Conservation (phyloP, 2,888 invertebrate species). For the Diachrysia chrysitis region DNA sequence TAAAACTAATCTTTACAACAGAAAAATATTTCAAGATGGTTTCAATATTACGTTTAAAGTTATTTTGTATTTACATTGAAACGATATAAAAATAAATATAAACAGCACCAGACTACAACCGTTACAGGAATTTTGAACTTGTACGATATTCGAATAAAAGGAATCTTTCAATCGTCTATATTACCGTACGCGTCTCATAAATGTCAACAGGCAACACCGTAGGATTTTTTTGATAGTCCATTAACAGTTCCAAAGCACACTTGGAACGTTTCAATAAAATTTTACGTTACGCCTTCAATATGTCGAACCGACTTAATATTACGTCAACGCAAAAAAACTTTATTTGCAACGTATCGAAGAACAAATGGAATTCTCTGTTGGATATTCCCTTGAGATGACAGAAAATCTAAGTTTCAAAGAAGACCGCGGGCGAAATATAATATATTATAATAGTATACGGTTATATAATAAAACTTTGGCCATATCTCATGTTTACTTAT, state of each 20-base stretch:
- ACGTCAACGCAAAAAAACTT: slow-evolving; percentile 25
- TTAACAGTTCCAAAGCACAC: slow-evolving; percentile 37
- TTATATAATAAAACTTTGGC: slow-evolving; percentile 39
- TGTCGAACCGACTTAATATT: slow-evolving; percentile 36
- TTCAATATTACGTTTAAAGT: no score
- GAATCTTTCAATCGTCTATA: slow-evolving; percentile 14
- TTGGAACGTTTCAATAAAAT: slow-evolving; percentile 49
- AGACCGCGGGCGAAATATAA: slow-evolving; percentile 24
- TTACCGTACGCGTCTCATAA: slow-evolving; percentile 23
- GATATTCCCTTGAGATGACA: slow-evolving; percentile 25
- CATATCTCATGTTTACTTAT: slow-evolving; percentile 37
- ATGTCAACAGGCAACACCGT: slow-evolving; percentile 21
- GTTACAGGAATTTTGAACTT: background rate
- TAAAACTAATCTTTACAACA: no score
- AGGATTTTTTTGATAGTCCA: slow-evolving; percentile 35
- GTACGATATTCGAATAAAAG: slow-evolving; percentile 9
- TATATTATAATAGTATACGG: background rate
- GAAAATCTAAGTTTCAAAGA: slow-evolving; percentile 27
- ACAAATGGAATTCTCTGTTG: slow-evolving; percentile 32
- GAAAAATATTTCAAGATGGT: no score
- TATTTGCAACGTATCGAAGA: slow-evolving; percentile 24
- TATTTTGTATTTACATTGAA: no score
- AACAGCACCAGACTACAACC: background rate
- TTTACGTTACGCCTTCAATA: slow-evolving; percentile 42
- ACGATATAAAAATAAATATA: background rate